Percentiles rank a stretch among this genome's conserved stretches.
These are phyloP conservation scores for Hylaeus anthracinus DNA, from an alignment of 1,140 invertebrate genomes.

Conservation along the genomic window DNA sequence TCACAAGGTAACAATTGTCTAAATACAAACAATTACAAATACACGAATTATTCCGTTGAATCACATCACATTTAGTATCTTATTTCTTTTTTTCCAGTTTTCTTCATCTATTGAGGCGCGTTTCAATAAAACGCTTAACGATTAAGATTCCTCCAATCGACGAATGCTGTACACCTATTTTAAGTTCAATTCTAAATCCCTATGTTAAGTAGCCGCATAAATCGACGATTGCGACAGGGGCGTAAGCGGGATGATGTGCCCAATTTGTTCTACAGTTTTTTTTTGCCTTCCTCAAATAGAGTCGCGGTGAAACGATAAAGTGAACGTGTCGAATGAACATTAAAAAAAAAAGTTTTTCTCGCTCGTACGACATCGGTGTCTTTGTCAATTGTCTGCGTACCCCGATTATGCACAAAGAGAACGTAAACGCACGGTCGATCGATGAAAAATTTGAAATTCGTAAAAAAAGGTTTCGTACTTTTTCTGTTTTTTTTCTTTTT, in stretches of 20 bases:
- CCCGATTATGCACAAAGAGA: background rate
- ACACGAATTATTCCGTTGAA: background rate
- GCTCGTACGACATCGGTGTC: background rate
- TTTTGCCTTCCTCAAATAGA: background rate
- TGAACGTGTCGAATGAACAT: background rate
- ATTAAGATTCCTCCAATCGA: constrained; percentile 1
- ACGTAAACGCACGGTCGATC: background rate
- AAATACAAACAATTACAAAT: constrained; percentile 19
- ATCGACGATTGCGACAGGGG: constrained; percentile 21
- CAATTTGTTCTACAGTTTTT: background rate
- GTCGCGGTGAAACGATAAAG: background rate
- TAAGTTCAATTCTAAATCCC: constrained; percentile 47
- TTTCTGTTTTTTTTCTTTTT: background rate
- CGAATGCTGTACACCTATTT: constrained; percentile 12
- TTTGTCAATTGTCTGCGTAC: background rate
- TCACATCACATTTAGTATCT: constrained; percentile 25
- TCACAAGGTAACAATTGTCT: constrained; percentile 3
- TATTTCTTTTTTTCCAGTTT: background rate
- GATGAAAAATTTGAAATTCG: background rate
- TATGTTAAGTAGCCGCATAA: constrained; percentile 51
- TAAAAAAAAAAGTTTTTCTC: background rate
- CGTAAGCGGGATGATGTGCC: constrained; percentile 20
- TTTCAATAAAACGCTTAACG: constrained; percentile 30
- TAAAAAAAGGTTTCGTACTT: background rate
- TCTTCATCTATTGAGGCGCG: background rate